These are phyloP conservation scores for Thereva nobilitata DNA, from an alignment of 2,888 invertebrate genomes.

Conservation along the genomic window DNA sequence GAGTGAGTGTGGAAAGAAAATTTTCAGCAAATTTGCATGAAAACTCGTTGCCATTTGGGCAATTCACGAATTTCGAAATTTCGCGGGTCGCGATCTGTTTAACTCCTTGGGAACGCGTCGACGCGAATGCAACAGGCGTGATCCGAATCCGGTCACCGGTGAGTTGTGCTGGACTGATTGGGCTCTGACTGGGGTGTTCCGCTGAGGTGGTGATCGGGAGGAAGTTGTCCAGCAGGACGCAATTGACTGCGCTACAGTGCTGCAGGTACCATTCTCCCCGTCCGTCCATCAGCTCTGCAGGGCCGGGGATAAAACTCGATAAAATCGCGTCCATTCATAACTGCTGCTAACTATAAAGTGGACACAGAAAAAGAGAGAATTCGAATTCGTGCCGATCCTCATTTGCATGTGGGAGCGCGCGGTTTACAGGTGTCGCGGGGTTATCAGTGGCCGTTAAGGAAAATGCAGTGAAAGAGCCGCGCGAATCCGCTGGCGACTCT, in stretches of 20 bases:
- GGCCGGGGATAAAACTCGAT: not conserved
- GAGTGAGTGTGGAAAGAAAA: constrained; percentile 7
- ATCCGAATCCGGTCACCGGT: too few relatives aligned
- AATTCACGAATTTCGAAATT: constrained; percentile 12
- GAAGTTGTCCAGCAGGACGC: too few relatives aligned
- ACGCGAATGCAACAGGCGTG: too few relatives aligned
- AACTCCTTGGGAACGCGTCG: too few relatives aligned
- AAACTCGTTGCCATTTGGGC: constrained; percentile 4
- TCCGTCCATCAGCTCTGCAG: too few relatives aligned
- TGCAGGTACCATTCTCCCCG: too few relatives aligned
- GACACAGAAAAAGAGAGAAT: not conserved
- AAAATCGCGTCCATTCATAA: constrained; percentile 28
- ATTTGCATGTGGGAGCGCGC: constrained; percentile 30
- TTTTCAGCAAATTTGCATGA: constrained; percentile 10
- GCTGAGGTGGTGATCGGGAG: too few relatives aligned
- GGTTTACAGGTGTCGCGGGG: constrained; percentile 14
- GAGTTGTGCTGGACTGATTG: too few relatives aligned
- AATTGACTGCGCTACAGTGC: too few relatives aligned
- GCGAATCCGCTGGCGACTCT: not conserved
- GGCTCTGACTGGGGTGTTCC: too few relatives aligned
- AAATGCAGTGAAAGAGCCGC: constrained; percentile 14
- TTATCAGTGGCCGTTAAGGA: constrained; percentile 10
- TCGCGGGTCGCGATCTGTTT: not conserved
- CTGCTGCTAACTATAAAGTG: too few relatives aligned
- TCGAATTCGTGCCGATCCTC: constrained; percentile 9